phyloP scores from a whole-genome alignment of 2,113 vertebrate species.

The Nerophis ophidion region DNA sequence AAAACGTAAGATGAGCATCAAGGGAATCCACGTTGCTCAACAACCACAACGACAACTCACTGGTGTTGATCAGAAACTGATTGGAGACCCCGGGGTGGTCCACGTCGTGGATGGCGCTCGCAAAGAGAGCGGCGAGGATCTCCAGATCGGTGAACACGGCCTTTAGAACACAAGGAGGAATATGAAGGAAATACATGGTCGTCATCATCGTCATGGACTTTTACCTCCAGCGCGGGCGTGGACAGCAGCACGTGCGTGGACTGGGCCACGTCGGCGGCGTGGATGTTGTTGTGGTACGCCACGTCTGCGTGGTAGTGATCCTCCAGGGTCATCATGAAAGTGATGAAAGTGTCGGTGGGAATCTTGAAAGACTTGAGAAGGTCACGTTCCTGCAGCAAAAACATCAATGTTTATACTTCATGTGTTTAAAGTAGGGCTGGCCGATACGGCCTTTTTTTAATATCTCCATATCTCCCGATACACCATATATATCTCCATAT shows the following conservation, averaged over 20 bases:
- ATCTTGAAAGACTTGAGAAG: slow-evolving; percentile 92
- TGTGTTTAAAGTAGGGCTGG: no score
- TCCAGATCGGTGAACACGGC: slow-evolving; percentile 90
- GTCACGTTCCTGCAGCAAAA: slow-evolving; percentile 76
- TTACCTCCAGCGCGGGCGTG: slow-evolving; percentile 84
- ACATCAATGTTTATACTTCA: neutral
- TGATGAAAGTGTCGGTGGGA: slow-evolving; percentile 79
- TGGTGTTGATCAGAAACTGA: slow-evolving; percentile 94
- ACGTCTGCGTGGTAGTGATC: slow-evolving; percentile 84
- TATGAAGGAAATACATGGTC: neutral
- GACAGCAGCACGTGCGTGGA: slow-evolving; percentile 86
- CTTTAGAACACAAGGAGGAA: slow-evolving; percentile 45
- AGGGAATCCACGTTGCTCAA: slow-evolving; percentile 2
- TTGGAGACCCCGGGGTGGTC: slow-evolving; percentile 91
- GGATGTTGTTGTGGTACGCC: slow-evolving; percentile 93
- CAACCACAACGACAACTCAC: slow-evolving; percentile 66
- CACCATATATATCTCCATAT: no score
- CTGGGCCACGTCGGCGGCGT: slow-evolving; percentile 87
- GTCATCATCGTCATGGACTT: neutral
- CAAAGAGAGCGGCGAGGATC: slow-evolving; percentile 86
- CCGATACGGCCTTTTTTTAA: no score
- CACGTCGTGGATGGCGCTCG: slow-evolving; percentile 87
- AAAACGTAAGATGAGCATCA: neutral
- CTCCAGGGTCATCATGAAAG: slow-evolving; percentile 86
- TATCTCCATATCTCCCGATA: no score